Evolutionary conservation across 1,140 invertebrate genomes (phyloP).

Genomic region (Rhyacophila brunnea): DNA sequence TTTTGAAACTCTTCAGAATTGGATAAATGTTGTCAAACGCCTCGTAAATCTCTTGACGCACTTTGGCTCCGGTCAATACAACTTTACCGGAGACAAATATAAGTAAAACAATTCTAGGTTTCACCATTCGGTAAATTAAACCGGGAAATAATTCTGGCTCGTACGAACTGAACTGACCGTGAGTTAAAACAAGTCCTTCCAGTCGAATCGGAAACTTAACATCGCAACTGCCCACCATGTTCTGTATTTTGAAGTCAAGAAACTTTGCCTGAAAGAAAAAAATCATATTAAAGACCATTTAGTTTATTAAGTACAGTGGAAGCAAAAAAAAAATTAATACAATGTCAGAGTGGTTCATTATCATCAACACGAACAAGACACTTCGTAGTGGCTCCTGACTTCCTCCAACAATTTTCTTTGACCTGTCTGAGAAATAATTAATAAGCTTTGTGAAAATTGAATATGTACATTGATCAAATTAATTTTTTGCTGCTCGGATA

Average conservation of each 20-base stretch:
- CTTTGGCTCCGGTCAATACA: constrained; percentile 96
- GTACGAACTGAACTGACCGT: constrained; percentile 96
- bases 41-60: constrained; percentile 97
- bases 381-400: too few species aligned
- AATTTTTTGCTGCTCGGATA: too few species aligned
- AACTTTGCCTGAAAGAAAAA: constrained; percentile 86
- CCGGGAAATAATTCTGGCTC: constrained; percentile 96
- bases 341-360: too few species aligned
- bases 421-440: too few species aligned
- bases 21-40: constrained; percentile 99
- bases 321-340: too few species aligned
- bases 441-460: too few species aligned
- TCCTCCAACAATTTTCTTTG: too few species aligned
- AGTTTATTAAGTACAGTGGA: not conserved
- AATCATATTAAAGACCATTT: too few species aligned
- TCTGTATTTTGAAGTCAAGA: constrained; percentile 99
- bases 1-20: constrained; percentile 98
- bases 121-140: constrained; percentile 98
- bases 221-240: constrained; percentile 99
- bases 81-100: constrained; percentile 99
- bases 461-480: too few species aligned
- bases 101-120: constrained; percentile 97
- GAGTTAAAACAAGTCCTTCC: constrained; percentile 94
- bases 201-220: constrained; percentile 98
- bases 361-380: too few species aligned